Evolutionary conservation across 2,797 vertebrate species (phyloP).

Genomic region (Tangara arthus): DNA sequence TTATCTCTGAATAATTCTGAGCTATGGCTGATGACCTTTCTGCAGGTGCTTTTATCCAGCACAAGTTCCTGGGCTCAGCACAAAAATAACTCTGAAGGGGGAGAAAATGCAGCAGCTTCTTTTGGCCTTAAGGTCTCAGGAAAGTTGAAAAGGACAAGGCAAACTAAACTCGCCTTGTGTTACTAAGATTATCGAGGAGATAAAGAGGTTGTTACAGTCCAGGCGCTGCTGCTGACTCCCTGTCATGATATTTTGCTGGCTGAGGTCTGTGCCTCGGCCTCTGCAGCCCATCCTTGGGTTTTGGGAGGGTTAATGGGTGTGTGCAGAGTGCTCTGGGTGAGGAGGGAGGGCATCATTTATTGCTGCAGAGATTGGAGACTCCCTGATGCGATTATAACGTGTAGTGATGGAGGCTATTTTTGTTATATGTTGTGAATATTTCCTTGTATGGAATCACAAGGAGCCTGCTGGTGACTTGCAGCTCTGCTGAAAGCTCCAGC

Average conservation of each 20-base stretch:
- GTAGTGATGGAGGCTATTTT: slow-evolving; percentile 63
- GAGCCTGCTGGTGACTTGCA: slow-evolving; percentile 29
- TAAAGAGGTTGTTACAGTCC: background rate
- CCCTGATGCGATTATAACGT: slow-evolving; percentile 40
- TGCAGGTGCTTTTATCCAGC: background rate
- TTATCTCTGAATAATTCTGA: background rate
- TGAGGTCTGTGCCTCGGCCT: fast-evolving
- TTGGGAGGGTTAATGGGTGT: background rate
- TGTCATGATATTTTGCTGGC: background rate
- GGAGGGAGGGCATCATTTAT: background rate
- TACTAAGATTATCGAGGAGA: background rate
- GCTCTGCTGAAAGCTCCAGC: slow-evolving; percentile 9
- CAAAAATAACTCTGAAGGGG: background rate
- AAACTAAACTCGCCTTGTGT: background rate
- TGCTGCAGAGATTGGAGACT: slow-evolving; percentile 33
- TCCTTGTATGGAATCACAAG: slow-evolving; percentile 63
- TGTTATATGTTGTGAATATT: slow-evolving; percentile 54
- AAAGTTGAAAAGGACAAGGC: background rate
- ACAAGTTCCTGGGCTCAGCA: background rate
- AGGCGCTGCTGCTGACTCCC: background rate
- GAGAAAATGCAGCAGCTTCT: background rate
- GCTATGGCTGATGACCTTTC: background rate
- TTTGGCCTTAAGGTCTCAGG: background rate
- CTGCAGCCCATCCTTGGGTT: background rate
- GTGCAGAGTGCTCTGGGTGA: background rate